phyloP scores from a whole-genome alignment of 2,113 vertebrate species.

The Rattus rattus region DNA sequence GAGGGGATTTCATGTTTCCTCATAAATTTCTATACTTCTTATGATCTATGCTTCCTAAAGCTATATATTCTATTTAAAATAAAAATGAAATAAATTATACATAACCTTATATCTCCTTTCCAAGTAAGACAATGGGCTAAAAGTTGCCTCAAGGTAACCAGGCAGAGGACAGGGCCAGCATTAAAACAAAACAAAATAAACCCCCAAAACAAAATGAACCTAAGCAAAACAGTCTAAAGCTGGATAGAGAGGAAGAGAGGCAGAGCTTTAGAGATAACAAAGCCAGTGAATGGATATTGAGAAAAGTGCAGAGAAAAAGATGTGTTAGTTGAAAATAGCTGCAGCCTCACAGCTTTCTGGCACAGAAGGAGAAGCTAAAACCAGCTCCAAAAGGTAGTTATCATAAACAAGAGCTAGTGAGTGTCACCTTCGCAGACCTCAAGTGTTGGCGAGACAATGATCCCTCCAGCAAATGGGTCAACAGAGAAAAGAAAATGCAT shows the following conservation, averaged over 20 bases:
- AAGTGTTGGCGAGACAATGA: not conserved
- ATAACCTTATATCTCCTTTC: not conserved
- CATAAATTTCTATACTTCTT: conserved; percentile 11
- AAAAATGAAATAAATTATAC: not conserved
- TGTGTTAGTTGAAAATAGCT: not conserved
- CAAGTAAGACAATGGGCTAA: not conserved
- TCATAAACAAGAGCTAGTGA: not conserved
- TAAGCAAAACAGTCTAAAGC: not conserved
- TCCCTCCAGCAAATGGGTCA: not conserved
- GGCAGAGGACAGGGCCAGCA: not conserved
- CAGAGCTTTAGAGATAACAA: not conserved
- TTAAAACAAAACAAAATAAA: not conserved
- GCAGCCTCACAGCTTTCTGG: too few species aligned
- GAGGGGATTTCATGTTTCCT: not conserved
- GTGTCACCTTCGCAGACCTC: not conserved
- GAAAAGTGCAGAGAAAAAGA: not conserved
- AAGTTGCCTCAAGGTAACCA: not conserved
- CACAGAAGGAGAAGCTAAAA: not conserved
- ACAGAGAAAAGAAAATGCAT: too few species aligned
- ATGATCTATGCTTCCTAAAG: not conserved
- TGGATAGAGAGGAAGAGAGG: not conserved
- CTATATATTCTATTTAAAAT: not conserved
- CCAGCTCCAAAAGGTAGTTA: not conserved
- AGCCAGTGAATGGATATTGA: not conserved
- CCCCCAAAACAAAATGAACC: too few species aligned